Base-by-base conservation (phyloP, 30 jellyfish, hydroid and myxozoan species). In the Chironex yamaguchii region DNA sequence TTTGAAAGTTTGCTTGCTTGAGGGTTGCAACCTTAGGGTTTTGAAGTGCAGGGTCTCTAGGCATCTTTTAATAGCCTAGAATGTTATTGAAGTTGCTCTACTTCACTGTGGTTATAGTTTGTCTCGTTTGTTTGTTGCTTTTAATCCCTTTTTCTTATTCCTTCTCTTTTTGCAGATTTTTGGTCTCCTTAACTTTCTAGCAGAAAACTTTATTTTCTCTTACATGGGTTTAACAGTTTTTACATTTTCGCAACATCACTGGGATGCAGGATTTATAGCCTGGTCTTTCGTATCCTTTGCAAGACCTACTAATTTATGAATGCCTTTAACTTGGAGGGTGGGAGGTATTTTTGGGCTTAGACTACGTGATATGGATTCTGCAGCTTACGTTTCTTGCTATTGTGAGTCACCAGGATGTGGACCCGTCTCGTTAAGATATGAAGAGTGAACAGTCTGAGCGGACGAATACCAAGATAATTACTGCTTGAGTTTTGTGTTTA, bases 191-290 rank as follows among this genome's bases (percentile, higher is more conserved):
- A 91, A 92, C 67, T 96, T 96, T 87, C 62, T 96, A 68, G 95
- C 98, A 1, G 98, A 91, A 67, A 96, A 96, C 66, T 96, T 96
- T 91, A 86, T 96, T 29, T 96, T 96, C 62, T 72, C 97, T 4
- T 96, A 96, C 94, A 83, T 96, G 84, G 99, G 99, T 26, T 53
- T 96, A 62, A 85, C 99, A 0, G 97, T 96, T 17, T 96, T 96
- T 71, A 92, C 98, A 29, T 96, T 96, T 72, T 89, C 89, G 12
- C 87, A 92, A 31, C 99, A 96, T 67, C 97, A 91, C 35, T 96
- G 99, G 99, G 94, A 96, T 76, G 81, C 81, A 14, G 98, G 98
- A 0, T 96, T 96, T 68, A 96, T 96, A 85, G 95, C 97, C 0
- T 92, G 96, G 97, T 52, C 98, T 12, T 91, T 91, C 58, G 99